Base-by-base conservation (phyloP, 1,140 invertebrate genomes). In the Drosophila punjabiensis region DNA sequence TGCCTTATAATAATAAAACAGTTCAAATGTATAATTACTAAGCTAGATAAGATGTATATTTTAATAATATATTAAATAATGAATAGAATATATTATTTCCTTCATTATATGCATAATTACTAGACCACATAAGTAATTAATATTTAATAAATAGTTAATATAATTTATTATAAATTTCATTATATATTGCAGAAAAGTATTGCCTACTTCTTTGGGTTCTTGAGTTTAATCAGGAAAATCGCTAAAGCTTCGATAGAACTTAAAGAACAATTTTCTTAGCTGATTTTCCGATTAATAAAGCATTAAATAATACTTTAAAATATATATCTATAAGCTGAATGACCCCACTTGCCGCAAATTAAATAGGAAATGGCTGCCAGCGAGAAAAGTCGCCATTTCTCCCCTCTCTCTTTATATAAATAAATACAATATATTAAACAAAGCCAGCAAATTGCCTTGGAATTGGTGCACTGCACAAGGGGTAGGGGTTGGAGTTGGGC, bases 371-470 rank as follows among this genome's bases (percentile, higher is more conserved):
- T 68, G n/a, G 11, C 30, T 28, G 14, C 1, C 3, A 13, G 45
- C 11, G 4, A 11, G 45, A 3, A 28, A 28, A 28, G 14, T 52
- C 16, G 28, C 28, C 9, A n/a, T 28, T 1, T 4, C 9, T 32
- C 1, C 5, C n/a, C 10, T 32, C 10, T 13, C 28, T 52, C 8
- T 8, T 13, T 16, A 7, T 33, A 18, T 20, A 33, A 53, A 53
- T 33, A 53, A 53, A 53, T 58, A 13, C 28, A 10, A 35, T 43
- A 39, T 73, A 74, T 71, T 73, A 43, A 73, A 74, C 68, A 74
- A 74, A 74, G 68, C 68, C 71, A 45, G 35, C 56, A 75, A 75
- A 74, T 62, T 61, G 56, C 47, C 41, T 37, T 45, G 32, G 55
- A 74, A 53, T 74, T 61, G 45, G 53, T 73, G 33, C 37, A 52